Percentiles rank a stretch among this genome's conserved stretches.
phyloP scores from a whole-genome alignment of 1,140 invertebrate genomes.

The Danaus melanippus region DNA sequence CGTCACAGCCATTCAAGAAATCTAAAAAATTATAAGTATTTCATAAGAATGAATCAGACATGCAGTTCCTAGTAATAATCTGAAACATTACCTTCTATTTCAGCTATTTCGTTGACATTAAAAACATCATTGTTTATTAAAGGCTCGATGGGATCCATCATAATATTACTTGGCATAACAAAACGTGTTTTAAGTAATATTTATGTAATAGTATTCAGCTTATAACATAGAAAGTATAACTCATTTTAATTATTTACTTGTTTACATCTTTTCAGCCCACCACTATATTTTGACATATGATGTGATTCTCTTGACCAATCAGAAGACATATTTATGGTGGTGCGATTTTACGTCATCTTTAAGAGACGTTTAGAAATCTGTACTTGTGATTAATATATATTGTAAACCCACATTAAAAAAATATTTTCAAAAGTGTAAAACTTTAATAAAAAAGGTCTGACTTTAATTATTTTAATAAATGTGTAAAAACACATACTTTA shows the following conservation, averaged over 20 bases:
- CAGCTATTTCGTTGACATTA: slow-evolving; percentile 56
- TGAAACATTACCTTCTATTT: slow-evolving; percentile 51
- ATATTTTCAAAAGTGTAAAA: background rate
- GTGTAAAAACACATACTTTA: no score
- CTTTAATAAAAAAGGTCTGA: background rate
- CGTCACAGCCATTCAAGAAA: slow-evolving; percentile 60
- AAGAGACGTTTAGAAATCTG: no score
- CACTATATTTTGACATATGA: slow-evolving; percentile 48
- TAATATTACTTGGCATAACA: slow-evolving; percentile 5
- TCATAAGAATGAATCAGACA: slow-evolving; percentile 1
- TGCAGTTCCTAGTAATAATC: background rate
- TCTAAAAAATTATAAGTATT: slow-evolving; percentile 32
- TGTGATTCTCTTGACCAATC: slow-evolving; percentile 44
- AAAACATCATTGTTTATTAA: slow-evolving; percentile 57
- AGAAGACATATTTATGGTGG: slow-evolving; percentile 34
- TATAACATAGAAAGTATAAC: no score
- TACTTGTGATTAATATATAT: no score
- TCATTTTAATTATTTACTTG: slow-evolving; percentile 25
- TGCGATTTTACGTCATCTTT: slow-evolving; percentile 55
- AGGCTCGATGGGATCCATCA: slow-evolving; percentile 51
- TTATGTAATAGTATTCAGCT: no score
- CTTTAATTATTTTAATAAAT: no score
- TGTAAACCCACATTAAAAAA: background rate
- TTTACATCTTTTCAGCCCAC: slow-evolving; percentile 40
- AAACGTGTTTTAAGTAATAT: no score